Evolutionary conservation across 2,797 vertebrate genomes (phyloP).

Genomic region (Arctocebus calabarensis): DNA sequence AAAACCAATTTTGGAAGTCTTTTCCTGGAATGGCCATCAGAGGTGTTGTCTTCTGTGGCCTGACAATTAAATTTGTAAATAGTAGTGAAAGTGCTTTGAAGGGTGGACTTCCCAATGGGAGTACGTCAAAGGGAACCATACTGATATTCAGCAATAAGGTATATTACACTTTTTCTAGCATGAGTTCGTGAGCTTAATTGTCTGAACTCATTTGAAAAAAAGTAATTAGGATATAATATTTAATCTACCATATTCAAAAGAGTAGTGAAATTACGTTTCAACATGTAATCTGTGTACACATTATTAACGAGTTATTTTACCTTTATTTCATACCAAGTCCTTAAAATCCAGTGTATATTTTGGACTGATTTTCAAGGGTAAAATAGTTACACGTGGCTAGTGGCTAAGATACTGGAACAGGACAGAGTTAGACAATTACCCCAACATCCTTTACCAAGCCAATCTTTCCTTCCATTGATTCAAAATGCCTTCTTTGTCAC

Average conservation of each 20-base stretch:
- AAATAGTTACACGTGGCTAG: neutral
- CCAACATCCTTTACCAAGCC: neutral
- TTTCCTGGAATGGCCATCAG: no score
- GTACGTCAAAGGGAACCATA: no score
- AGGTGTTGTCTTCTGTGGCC: no score
- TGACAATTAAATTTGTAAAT: no score
- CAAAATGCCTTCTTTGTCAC: neutral
- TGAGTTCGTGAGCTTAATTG: no score
- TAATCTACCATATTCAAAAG: slow-evolving; percentile 26
- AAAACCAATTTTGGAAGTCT: no score
- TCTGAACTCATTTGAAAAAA: slow-evolving; percentile 10
- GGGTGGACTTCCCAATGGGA: no score
- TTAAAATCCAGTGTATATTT: neutral
- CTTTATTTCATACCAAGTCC: neutral
- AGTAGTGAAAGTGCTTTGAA: no score
- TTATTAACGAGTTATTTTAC: slow-evolving; percentile 33
- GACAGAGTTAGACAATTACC: neutral
- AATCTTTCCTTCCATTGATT: neutral
- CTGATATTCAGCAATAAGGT: no score
- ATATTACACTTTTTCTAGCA: no score
- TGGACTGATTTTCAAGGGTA: neutral
- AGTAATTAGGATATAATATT: slow-evolving; percentile 66
- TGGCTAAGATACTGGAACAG: neutral
- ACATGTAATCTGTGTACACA: slow-evolving; percentile 35
- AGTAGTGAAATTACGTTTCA: neutral